Percentiles rank a stretch among this genome's conserved stretches.
These are phyloP conservation scores for Lobophora halterata DNA, from an alignment of 2,888 invertebrate species.

Conservation along the genomic window DNA sequence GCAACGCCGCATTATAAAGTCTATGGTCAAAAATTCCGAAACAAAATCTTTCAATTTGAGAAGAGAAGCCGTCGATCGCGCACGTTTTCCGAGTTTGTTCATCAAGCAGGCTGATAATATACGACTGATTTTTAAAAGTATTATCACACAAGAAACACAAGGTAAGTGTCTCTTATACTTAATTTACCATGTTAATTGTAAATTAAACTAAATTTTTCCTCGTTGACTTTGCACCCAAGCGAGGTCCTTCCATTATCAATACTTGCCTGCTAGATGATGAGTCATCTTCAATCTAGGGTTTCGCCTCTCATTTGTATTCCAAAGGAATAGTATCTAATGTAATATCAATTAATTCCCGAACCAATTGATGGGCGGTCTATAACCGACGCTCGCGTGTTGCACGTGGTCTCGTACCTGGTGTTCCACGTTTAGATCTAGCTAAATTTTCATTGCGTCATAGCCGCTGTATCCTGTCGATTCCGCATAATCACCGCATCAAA, in stretches of 20 bases:
- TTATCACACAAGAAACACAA: slow-evolving; percentile 48
- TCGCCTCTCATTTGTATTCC: too few relatives aligned
- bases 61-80: slow-evolving; percentile 75
- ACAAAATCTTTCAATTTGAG: slow-evolving; percentile 69
- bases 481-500: slow-evolving; percentile 11
- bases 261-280: slow-evolving; percentile 15
- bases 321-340: too few relatives aligned
- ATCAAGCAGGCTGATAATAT: slow-evolving; percentile 55
- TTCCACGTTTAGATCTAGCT: slow-evolving; percentile 4
- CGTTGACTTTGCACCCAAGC: background rate
- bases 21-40: slow-evolving; percentile 36
- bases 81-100: slow-evolving; percentile 72
- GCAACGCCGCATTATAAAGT: slow-evolving; percentile 53
- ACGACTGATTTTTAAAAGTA: slow-evolving; percentile 52
- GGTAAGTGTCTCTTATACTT: slow-evolving; percentile 50
- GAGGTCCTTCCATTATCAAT: slow-evolving; percentile 18
- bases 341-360: too few relatives aligned
- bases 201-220: background rate
- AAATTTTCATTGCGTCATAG: slow-evolving; percentile 2
- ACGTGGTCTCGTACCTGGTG: slow-evolving; percentile 22
- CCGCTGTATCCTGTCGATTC: background rate
- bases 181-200: slow-evolving; percentile 5
- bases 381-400: too few relatives aligned
- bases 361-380: too few relatives aligned
- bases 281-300: slow-evolving; percentile 8